These are phyloP conservation scores for Streptopelia turtur DNA, from an alignment of 2,797 vertebrate genomes.

Conservation along the genomic window DNA sequence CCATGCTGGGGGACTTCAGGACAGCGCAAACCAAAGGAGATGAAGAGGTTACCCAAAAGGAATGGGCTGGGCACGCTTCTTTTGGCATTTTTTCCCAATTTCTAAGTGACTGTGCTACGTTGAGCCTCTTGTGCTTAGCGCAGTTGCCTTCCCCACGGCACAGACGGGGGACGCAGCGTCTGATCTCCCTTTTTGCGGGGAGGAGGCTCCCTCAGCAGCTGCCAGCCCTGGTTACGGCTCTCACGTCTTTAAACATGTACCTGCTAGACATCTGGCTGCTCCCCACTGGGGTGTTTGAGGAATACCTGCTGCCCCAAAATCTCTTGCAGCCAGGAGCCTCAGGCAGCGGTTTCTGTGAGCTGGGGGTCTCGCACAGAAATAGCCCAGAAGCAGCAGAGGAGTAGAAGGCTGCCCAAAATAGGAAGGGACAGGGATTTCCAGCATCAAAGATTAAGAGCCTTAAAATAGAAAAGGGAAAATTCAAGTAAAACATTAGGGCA, in stretches of 20 bases:
- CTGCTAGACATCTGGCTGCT: not conserved
- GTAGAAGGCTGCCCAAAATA: not conserved
- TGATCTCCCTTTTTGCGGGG: not conserved
- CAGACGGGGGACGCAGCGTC: not conserved
- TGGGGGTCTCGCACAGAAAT: not conserved
- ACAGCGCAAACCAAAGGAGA: not conserved
- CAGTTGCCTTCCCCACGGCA: not conserved
- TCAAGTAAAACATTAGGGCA: not conserved
- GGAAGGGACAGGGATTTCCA: not conserved
- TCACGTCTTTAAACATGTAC: not conserved
- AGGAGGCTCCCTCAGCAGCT: not conserved
- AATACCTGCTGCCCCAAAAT: not conserved
- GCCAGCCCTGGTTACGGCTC: not conserved
- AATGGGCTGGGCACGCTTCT: not conserved
- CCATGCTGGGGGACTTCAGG: not conserved
- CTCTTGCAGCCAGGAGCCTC: fast-evolving
- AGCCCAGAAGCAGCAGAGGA: not conserved
- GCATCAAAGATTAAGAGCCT: not conserved
- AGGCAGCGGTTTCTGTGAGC: not conserved
- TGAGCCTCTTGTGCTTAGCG: not conserved
- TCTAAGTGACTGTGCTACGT: not conserved
- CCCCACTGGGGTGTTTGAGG: not conserved
- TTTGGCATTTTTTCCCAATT: not conserved
- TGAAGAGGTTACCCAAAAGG: not conserved
- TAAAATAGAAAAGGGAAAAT: not conserved